Base-by-base conservation (phyloP, 2,888 invertebrate genomes). In the Lysandra bellargus region DNA sequence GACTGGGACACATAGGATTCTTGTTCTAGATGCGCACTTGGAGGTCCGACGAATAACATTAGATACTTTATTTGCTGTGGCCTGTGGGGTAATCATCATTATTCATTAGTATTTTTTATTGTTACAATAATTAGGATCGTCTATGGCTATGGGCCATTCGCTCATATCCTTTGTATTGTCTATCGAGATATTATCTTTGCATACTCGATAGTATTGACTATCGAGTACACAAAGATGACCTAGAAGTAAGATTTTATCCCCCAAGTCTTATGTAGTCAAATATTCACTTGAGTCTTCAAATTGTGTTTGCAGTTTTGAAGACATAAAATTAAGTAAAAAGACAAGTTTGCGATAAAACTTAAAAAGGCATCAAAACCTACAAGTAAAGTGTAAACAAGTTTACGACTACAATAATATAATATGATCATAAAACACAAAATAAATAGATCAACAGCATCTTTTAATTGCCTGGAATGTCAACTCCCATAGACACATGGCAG, bases 391-490 rank as follows among this genome's bases (percentile, higher is more conserved):
- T 57, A 17, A 57, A 17, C 17, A 57, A 57, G 30, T 30, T 64
- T 23, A 30, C 64, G 9, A 30, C 12, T 30, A 64, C 9, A 69
- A 69, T 69, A 69, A 69, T 69, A 69, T 69, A 12, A 17, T 64
- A 9, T 69, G 5, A 60, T 9, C 49, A 57, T 73, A 37, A 40
- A 57, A 78, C 40, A 79, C 77, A 78, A 76, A 80, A 40, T 44
- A 69, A 79, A 78, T 78, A 78, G 49, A 84, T 85, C 85, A 87
- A 85, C 85, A 81, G 82, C 83, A 83, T 83, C 82, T 85, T 81
- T 86, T 92, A 91, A 92, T 92, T 92, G 90, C 80, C 83, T 85
- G 91, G 91, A 91, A 93, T 92, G 91, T 86, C 84, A 30, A 57
- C 76, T 76, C 57, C 33, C 76, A 57, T 82, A 82, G 79, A 76